Conservation (phyloP, 2,888 invertebrate genomes). For the Parasteatoda lunata region DNA sequence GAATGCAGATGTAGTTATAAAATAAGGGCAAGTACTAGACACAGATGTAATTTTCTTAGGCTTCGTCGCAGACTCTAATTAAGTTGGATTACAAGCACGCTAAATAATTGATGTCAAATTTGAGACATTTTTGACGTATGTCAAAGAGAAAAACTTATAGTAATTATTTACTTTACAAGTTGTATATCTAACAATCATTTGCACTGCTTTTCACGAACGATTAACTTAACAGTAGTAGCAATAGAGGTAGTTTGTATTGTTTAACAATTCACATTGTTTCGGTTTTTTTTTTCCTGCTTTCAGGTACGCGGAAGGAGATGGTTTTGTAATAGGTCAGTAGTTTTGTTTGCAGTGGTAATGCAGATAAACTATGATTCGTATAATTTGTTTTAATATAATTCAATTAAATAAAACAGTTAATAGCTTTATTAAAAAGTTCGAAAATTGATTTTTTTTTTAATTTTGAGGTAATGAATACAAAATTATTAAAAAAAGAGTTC, state of each 20-base stretch:
- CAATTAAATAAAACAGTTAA: no score
- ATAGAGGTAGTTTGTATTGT: background rate
- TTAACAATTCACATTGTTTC: background rate
- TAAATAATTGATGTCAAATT: background rate
- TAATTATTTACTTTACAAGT: constrained; percentile 2
- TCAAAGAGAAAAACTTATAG: background rate
- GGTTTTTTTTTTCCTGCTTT: background rate
- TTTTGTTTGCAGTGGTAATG: background rate
- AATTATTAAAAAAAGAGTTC: no score
- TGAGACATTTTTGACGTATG: background rate
- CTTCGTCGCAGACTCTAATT: background rate
- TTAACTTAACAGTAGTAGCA: background rate
- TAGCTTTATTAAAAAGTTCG: no score
- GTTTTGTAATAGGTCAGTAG: background rate
- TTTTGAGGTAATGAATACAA: no score
- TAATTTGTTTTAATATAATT: no score
- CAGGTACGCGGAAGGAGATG: background rate
- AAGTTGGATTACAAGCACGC: background rate
- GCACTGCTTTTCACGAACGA: background rate
- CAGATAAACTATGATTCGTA: no score
- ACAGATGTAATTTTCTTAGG: background rate
- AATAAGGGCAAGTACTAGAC: background rate
- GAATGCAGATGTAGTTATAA: background rate
- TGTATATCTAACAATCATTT: background rate
- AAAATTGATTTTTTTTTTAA: no score